Evolutionary conservation across 2,797 vertebrate genomes (phyloP).

Genomic region (Distichodus sexfasciatus): DNA sequence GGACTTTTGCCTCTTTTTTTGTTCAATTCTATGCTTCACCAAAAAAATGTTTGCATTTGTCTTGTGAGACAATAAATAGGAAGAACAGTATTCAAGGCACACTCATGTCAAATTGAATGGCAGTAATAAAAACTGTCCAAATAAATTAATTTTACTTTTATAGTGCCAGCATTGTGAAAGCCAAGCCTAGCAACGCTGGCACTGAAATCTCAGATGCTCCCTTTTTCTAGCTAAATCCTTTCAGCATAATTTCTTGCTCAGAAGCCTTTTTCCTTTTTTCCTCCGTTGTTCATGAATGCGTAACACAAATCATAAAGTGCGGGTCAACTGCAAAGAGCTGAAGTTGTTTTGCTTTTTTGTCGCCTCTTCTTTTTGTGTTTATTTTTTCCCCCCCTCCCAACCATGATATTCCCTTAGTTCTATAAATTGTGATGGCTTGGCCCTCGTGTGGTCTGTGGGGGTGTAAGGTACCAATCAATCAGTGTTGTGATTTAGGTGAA

Average conservation of each 20-base stretch:
- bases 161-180: slow-evolving; percentile 94
- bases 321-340: slow-evolving; percentile 81
- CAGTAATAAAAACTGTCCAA: slow-evolving; percentile 93
- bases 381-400: slow-evolving; percentile 28
- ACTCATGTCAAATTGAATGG: slow-evolving; percentile 95
- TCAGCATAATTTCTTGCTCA: slow-evolving; percentile 86
- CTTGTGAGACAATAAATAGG: slow-evolving; percentile 93
- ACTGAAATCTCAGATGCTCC: slow-evolving; percentile 89
- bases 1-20: slow-evolving; percentile 44
- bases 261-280: slow-evolving; percentile 81
- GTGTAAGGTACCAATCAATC: slow-evolving; percentile 46
- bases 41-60: slow-evolving; percentile 88
- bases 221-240: slow-evolving; percentile 76
- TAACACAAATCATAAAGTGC: slow-evolving; percentile 89
- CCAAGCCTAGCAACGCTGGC: slow-evolving; percentile 87
- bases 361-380: slow-evolving; percentile 48
- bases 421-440: slow-evolving; percentile 47
- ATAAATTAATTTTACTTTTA: slow-evolving; percentile 87
- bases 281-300: slow-evolving; percentile 54
- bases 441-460: slow-evolving; percentile 42
- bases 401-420: slow-evolving; percentile 46
- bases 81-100: slow-evolving; percentile 99
- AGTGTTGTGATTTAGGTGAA: slow-evolving; percentile 49
- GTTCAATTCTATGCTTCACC: slow-evolving; percentile 64
- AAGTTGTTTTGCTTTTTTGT: slow-evolving; percentile 39